Conservation (phyloP, 2,888 invertebrate species). For the Muschampia plurimacula region DNA sequence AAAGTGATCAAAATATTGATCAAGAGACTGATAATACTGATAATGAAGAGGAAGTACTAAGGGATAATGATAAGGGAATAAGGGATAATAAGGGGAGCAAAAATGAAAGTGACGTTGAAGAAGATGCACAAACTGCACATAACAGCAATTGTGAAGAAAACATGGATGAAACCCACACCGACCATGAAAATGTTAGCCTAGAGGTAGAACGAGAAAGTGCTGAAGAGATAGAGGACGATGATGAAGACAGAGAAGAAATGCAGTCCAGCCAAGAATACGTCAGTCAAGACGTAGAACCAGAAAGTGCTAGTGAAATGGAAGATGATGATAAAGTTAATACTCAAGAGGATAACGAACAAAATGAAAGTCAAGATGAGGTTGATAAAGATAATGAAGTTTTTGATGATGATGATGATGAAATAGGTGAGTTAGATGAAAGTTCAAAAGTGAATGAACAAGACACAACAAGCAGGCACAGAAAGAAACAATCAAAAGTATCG, state of each 20-base stretch:
- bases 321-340: slow-evolving; percentile 37
- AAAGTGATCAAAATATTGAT: slow-evolving; percentile 27
- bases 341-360: slow-evolving; percentile 28
- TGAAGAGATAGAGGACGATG: slow-evolving; percentile 19
- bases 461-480: slow-evolving; percentile 58
- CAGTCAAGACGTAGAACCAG: background rate
- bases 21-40: background rate
- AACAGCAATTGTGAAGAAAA: background rate
- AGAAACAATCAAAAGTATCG: slow-evolving; percentile 49
- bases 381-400: background rate
- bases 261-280: background rate
- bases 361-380: slow-evolving; percentile 35
- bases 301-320: slow-evolving; percentile 15
- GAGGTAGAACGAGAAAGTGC: slow-evolving; percentile 26
- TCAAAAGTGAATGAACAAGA: slow-evolving; percentile 56
- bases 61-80: background rate
- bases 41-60: background rate
- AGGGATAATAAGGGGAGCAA: background rate
- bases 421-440: background rate
- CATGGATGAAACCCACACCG: background rate
- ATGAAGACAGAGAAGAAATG: background rate
- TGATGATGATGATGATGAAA: background rate
- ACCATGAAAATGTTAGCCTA: background rate
- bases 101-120: slow-evolving; percentile 1
- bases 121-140: background rate